phyloP scores from a whole-genome alignment of 2,113 vertebrate species.

The Poeciliopsis occidentalis region DNA sequence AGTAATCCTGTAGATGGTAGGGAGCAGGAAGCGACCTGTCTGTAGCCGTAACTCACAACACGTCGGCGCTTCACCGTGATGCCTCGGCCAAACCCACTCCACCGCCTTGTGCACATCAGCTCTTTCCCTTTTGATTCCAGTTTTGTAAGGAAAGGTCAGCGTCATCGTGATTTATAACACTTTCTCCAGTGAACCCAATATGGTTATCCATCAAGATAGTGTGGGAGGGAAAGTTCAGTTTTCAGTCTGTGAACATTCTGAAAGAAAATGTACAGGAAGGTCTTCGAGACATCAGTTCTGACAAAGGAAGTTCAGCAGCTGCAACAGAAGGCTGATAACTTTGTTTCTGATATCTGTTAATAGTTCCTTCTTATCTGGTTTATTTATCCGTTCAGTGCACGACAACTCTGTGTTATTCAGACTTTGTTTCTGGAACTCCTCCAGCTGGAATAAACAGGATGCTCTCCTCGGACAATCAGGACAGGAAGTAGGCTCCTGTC shows the following conservation, averaged over 20 bases:
- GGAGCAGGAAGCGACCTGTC: constrained; percentile 45
- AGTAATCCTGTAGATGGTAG: constrained; percentile 55
- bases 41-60: constrained; percentile 61
- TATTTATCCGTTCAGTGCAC: constrained; percentile 27
- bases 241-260: constrained; percentile 28
- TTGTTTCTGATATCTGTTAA: constrained; percentile 45
- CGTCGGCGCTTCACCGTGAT: constrained; percentile 46
- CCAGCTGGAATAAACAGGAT: constrained; percentile 76
- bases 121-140: constrained; percentile 60
- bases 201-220: constrained; percentile 67
- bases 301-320: constrained; percentile 14
- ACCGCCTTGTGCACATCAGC: constrained; percentile 51
- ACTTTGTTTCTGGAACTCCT: constrained; percentile 38
- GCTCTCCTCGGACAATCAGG: constrained; percentile 64
- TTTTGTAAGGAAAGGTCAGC: constrained; percentile 75
- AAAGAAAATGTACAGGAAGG: constrained; percentile 15
- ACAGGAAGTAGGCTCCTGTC: constrained; percentile 59
- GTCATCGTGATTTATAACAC: constrained; percentile 71
- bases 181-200: constrained; percentile 65
- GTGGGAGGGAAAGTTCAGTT: constrained; percentile 39
- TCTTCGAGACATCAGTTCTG: background rate
- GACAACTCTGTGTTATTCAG: constrained; percentile 27
- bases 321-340: constrained; percentile 17
- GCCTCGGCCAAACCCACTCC: constrained; percentile 27
- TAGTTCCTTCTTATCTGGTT: constrained; percentile 26